Percentiles rank a stretch among this genome's conserved stretches.
Conservation (phyloP, 2,113 vertebrate species). For the Colossoma macropomum region DNA sequence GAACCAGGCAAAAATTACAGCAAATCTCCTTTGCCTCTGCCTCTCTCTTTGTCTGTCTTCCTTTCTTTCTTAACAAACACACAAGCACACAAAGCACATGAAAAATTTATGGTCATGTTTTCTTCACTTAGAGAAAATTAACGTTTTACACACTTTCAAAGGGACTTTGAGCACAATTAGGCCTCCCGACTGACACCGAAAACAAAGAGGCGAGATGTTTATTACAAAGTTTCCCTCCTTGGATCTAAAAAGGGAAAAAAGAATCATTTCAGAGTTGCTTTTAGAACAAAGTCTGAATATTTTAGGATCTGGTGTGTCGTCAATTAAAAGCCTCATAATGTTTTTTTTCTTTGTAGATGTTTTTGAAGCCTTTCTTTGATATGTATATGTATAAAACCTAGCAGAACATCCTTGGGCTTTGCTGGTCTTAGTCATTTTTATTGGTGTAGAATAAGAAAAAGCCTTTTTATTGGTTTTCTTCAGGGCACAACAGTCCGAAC, state of each 20-base stretch:
- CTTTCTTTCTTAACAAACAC: neutral
- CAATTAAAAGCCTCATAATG: slow-evolving; percentile 62
- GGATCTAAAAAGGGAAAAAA: slow-evolving; percentile 13
- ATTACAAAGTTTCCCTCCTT: slow-evolving; percentile 25
- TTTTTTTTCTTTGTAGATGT: slow-evolving; percentile 7
- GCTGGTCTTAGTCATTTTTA: slow-evolving; percentile 51
- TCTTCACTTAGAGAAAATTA: slow-evolving; percentile 23
- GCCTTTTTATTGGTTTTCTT: no score
- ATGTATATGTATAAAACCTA: slow-evolving; percentile 32
- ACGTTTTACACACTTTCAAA: slow-evolving; percentile 47
- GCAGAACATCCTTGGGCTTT: slow-evolving; percentile 3
- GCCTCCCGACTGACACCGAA: neutral
- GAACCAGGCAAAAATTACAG: neutral
- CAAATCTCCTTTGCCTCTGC: neutral
- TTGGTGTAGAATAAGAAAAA: neutral
- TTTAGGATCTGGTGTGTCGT: slow-evolving; percentile 31
- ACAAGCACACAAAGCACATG: slow-evolving; percentile 25
- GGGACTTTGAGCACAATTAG: slow-evolving; percentile 24
- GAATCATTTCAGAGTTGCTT: slow-evolving; percentile 30
- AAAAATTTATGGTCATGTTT: slow-evolving; percentile 39
- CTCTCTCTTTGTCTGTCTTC: neutral
- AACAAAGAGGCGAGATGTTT: slow-evolving; percentile 31
- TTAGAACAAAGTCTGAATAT: slow-evolving; percentile 45
- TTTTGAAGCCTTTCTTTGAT: slow-evolving; percentile 58
- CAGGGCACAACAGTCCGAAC: neutral